Conservation (phyloP, 1,140 invertebrate species). For the Drosophila leontia region DNA sequence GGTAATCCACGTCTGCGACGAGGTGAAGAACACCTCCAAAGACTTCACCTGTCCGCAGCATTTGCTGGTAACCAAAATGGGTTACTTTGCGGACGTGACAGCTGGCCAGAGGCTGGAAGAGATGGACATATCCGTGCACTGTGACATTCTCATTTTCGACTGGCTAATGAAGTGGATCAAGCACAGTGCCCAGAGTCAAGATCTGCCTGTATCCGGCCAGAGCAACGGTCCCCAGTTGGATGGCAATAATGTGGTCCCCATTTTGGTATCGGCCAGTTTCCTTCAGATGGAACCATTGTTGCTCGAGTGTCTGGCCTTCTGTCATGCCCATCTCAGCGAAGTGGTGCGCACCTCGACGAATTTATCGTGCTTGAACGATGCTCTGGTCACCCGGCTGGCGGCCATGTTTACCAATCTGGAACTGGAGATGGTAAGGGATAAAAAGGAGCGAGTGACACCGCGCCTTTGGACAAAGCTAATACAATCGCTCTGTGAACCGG, state of each 20-base stretch:
- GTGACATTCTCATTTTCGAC: conserved; percentile 96
- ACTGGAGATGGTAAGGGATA: conserved; percentile 91
- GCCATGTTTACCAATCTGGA: conserved; percentile 93
- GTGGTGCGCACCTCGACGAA: conserved; percentile 92
- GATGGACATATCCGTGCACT: conserved; percentile 98
- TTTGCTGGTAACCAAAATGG: conserved; percentile 95
- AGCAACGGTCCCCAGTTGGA: conserved; percentile 89
- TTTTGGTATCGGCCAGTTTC: conserved; percentile 96
- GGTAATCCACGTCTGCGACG: conserved; percentile 95
- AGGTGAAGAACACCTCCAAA: conserved; percentile 93
- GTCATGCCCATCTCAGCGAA: conserved; percentile 92
- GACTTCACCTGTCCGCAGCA: conserved; percentile 95
- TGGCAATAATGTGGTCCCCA: conserved; percentile 94
- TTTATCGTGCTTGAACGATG: conserved; percentile 93
- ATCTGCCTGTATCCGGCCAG: conserved; percentile 62
- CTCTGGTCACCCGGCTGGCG: conserved; percentile 89
- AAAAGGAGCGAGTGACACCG: conserved; percentile 93
- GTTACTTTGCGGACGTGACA: conserved; percentile 96
- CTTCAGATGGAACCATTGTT: conserved; percentile 95
- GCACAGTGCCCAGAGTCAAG: conserved; percentile 86
- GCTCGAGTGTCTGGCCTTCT: conserved; percentile 92
- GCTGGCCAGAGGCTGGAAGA: conserved; percentile 94
- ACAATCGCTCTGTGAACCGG: conserved; percentile 89
- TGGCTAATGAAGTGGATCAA: conserved; percentile 98
- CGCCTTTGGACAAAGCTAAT: conserved; percentile 93